Evolutionary conservation across 1,140 invertebrate species (phyloP).

Genomic region (Luehdorfia chinensis): DNA sequence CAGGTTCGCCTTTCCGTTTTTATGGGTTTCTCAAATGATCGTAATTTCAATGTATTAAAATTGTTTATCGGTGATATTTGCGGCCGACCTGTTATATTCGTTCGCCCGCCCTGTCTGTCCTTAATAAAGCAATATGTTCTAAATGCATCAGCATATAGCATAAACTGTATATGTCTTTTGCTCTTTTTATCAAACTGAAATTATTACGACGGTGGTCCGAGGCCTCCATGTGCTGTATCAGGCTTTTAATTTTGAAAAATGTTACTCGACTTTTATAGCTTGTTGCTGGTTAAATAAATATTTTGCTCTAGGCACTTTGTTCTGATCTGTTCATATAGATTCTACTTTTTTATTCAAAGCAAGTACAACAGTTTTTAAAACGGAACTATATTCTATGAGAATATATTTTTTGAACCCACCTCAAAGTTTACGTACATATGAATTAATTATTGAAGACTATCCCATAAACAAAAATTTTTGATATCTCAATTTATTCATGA

Average conservation of each 20-base stretch:
- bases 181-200: slow-evolving; percentile 68
- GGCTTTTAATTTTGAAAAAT: slow-evolving; percentile 69
- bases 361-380: no score
- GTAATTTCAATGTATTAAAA: slow-evolving; percentile 71
- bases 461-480: no score
- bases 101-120: slow-evolving; percentile 58
- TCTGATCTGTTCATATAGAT: neutral
- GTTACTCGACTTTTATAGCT: slow-evolving; percentile 44
- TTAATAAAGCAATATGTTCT: slow-evolving; percentile 75
- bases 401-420: no score
- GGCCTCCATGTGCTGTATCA: slow-evolving; percentile 42
- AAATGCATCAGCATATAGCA: slow-evolving; percentile 72
- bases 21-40: slow-evolving; percentile 59
- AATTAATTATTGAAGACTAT: no score
- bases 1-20: slow-evolving; percentile 43
- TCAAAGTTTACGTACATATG: no score
- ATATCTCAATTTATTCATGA: no score
- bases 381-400: no score
- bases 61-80: slow-evolving; percentile 57
- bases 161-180: slow-evolving; percentile 65
- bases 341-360: no score
- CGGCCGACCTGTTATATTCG: slow-evolving; percentile 38
- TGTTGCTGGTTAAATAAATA: slow-evolving; percentile 32
- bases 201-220: slow-evolving; percentile 66
- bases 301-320: slow-evolving; percentile 47